A percentile compares a stretch with the other conserved stretches of the same genome.
Evolutionary conservation across 2,797 vertebrate species (phyloP).

Genomic region (Xenentodon cancila): DNA sequence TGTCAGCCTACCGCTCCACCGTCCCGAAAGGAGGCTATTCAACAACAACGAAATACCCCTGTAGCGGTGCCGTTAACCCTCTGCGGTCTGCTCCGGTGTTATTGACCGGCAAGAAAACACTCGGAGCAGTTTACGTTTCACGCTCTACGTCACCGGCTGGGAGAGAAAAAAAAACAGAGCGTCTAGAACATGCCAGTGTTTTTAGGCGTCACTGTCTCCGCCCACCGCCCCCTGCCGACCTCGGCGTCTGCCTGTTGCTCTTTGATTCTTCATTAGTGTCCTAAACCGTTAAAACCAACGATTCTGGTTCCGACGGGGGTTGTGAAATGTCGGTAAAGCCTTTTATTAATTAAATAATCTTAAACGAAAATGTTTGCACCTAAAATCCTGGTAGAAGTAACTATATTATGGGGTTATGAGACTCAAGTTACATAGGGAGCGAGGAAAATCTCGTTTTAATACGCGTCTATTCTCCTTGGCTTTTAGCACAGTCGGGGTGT

Average conservation of each 20-base stretch:
- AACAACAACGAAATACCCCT: neutral
- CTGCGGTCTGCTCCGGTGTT: neutral
- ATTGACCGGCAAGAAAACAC: neutral
- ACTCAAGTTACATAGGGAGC: too few relatives aligned
- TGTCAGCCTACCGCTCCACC: neutral
- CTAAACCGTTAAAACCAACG: too few relatives aligned
- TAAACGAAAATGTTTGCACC: too few relatives aligned
- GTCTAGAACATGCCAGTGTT: conserved; percentile 70
- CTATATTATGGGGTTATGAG: too few relatives aligned
- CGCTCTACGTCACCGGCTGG: conserved; percentile 69
- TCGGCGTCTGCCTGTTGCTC: conserved; percentile 21
- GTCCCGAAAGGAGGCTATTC: neutral
- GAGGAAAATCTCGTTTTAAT: too few relatives aligned
- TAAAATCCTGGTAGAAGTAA: too few relatives aligned
- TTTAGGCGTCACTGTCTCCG: conserved; percentile 41
- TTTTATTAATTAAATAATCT: too few relatives aligned
- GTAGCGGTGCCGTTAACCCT: neutral
- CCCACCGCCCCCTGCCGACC: conserved; percentile 17
- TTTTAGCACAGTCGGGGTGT: too few relatives aligned
- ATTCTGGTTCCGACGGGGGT: too few relatives aligned
- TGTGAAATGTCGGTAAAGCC: too few relatives aligned
- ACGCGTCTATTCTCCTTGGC: too few relatives aligned
- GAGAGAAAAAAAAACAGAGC: conserved; percentile 55
- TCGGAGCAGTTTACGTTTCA: neutral
- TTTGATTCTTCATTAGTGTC: conserved; percentile 7